Evolutionary conservation across 2,888 invertebrate genomes (phyloP).

Genomic region (Drosophila pegasa): DNA sequence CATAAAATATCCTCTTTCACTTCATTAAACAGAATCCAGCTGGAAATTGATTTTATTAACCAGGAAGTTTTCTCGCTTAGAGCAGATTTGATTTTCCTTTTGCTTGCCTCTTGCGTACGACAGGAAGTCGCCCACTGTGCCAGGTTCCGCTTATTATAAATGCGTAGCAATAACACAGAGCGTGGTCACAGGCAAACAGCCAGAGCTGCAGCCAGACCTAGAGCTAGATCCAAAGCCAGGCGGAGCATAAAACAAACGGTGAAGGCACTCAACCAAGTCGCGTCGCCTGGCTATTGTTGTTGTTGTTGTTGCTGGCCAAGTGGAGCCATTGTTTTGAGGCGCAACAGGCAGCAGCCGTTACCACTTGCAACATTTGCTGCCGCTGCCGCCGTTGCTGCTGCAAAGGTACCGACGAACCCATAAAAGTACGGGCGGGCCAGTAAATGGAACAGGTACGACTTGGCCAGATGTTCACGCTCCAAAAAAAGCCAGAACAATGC

Average conservation of each 20-base stretch:
- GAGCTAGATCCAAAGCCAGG: constrained; percentile 54
- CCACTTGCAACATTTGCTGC: constrained; percentile 68
- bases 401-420: constrained; percentile 74
- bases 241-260: constrained; percentile 78
- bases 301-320: constrained; percentile 50
- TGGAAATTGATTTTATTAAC: neutral
- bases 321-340: constrained; percentile 60
- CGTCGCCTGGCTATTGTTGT: constrained; percentile 25
- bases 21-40: neutral
- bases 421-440: constrained; percentile 78
- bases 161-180: constrained; percentile 66
- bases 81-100: neutral
- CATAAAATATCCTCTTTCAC: neutral
- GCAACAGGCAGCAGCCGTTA: constrained; percentile 51
- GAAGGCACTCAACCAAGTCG: constrained; percentile 76
- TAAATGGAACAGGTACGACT: constrained; percentile 75
- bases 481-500: constrained; percentile 71
- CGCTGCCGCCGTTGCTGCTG: no score
- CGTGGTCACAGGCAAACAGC: constrained; percentile 53
- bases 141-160: constrained; percentile 73
- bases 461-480: constrained; percentile 76
- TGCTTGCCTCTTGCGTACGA: constrained; percentile 18
- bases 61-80: constrained; percentile 19
- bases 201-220: constrained; percentile 30
- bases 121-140: constrained; percentile 68